Conservation (phyloP, 2,797 vertebrate species). For the Chromobotia macracanthus region DNA sequence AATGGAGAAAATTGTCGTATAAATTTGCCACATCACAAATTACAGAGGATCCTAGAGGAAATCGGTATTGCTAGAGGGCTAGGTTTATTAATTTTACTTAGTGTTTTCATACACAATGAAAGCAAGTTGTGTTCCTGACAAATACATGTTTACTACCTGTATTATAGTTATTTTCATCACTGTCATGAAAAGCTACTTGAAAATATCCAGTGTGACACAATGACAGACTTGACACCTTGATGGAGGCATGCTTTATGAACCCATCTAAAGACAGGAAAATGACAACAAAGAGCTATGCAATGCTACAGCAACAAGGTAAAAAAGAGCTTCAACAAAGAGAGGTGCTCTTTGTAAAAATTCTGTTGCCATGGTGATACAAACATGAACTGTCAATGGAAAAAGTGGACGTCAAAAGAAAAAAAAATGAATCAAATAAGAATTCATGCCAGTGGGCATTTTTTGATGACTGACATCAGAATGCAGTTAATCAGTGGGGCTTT, state of each 20-base stretch:
- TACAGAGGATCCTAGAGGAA: not conserved
- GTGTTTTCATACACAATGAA: not conserved
- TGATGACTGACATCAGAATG: constrained; percentile 32
- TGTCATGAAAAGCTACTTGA: constrained; percentile 25
- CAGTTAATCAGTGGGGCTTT: not conserved
- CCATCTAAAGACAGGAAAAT: constrained; percentile 56
- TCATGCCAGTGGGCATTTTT: constrained; percentile 25
- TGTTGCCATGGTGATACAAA: constrained; percentile 73
- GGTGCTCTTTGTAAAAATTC: constrained; percentile 67
- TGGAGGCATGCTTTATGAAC: constrained; percentile 43
- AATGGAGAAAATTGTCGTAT: constrained; percentile 25
- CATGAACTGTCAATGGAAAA: constrained; percentile 40
- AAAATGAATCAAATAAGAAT: constrained; percentile 15
- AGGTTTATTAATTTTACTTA: not conserved
- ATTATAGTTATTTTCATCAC: constrained; percentile 36
- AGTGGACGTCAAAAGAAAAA: constrained; percentile 17
- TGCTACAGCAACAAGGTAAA: constrained; percentile 43
- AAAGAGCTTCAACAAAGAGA: constrained; percentile 64
- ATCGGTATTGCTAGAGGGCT: not conserved
- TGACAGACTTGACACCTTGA: constrained; percentile 53
- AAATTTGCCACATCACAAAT: constrained; percentile 37
- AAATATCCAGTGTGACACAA: constrained; percentile 40
- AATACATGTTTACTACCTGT: constrained; percentile 23
- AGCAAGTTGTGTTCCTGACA: not conserved
- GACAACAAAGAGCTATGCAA: constrained; percentile 54